phyloP scores from a whole-genome alignment of 2,113 vertebrate species.

The Ammodytes dubius region DNA sequence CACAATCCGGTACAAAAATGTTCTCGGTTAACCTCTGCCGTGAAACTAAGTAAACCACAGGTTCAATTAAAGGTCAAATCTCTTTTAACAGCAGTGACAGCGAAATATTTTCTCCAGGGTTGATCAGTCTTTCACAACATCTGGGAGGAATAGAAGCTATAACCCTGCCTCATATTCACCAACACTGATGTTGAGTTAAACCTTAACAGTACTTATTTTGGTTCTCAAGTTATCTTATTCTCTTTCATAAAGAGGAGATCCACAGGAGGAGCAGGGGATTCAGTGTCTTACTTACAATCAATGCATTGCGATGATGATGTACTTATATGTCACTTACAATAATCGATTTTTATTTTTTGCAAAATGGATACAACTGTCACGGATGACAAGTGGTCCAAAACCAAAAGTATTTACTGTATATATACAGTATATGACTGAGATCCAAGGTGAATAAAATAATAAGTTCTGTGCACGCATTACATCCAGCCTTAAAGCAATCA shows the following conservation, averaged over 20 bases:
- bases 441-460: constrained; percentile 45
- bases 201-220: neutral
- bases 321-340: too few species aligned
- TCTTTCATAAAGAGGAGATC: constrained; percentile 2
- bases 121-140: constrained; percentile 42
- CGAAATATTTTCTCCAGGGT: constrained; percentile 28
- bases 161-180: constrained; percentile 9
- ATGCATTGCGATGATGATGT: too few species aligned
- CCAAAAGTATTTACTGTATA: neutral
- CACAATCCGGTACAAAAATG: constrained; percentile 1
- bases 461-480: constrained; percentile 23
- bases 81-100: constrained; percentile 23
- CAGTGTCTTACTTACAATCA: neutral
- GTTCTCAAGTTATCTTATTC: neutral
- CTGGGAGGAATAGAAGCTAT: constrained; percentile 14
- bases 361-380: constrained; percentile 1
- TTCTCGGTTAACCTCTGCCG: constrained; percentile 15
- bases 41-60: constrained; percentile 13
- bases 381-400: neutral
- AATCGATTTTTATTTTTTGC: neutral
- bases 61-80: constrained; percentile 48
- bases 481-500: constrained; percentile 33
- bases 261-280: neutral
- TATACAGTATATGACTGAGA: neutral
- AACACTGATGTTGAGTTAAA: neutral